Evolutionary conservation across 2,888 invertebrate genomes (phyloP).

Genomic region (Blastobasis lacticolella): DNA sequence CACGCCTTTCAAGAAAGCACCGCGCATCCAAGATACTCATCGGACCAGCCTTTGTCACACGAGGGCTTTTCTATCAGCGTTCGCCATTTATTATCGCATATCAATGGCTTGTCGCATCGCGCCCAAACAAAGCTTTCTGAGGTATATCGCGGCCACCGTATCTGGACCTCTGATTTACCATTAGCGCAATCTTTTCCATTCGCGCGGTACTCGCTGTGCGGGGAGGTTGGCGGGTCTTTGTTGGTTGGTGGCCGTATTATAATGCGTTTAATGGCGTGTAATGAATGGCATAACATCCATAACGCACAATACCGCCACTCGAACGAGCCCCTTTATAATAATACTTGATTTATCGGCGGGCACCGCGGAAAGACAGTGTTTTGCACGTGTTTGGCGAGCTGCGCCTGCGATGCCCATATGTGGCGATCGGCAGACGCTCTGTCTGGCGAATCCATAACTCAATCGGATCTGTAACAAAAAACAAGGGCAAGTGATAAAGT

Average conservation of each 20-base stretch:
- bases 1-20: too few relatives aligned
- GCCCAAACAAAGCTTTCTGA: slow-evolving; percentile 66
- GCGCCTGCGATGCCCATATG: slow-evolving; percentile 23
- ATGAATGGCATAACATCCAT: slow-evolving; percentile 73
- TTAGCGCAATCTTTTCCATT: slow-evolving; percentile 25
- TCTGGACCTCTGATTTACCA: slow-evolving; percentile 36
- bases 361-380: slow-evolving; percentile 55
- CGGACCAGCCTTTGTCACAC: slow-evolving; percentile 19
- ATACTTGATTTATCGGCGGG: slow-evolving; percentile 63
- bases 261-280: slow-evolving; percentile 73
- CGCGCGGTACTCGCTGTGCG: slow-evolving; percentile 6
- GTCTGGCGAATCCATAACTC: slow-evolving; percentile 24
- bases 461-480: too few relatives aligned
- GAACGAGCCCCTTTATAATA: slow-evolving; percentile 68
- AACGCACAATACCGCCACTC: slow-evolving; percentile 70
- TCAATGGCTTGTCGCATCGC: slow-evolving; percentile 68
- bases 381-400: slow-evolving; percentile 58
- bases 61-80: slow-evolving; percentile 47
- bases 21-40: slow-evolving; percentile 1
- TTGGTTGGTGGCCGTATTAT: slow-evolving; percentile 47
- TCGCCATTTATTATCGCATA: slow-evolving; percentile 64
- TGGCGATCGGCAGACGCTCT: neutral
- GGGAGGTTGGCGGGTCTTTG: slow-evolving; percentile 24
- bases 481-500: too few relatives aligned
- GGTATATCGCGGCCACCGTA: slow-evolving; percentile 46